Evolutionary conservation across 2,797 vertebrate genomes (phyloP).

Genomic region (Mareca penelope): DNA sequence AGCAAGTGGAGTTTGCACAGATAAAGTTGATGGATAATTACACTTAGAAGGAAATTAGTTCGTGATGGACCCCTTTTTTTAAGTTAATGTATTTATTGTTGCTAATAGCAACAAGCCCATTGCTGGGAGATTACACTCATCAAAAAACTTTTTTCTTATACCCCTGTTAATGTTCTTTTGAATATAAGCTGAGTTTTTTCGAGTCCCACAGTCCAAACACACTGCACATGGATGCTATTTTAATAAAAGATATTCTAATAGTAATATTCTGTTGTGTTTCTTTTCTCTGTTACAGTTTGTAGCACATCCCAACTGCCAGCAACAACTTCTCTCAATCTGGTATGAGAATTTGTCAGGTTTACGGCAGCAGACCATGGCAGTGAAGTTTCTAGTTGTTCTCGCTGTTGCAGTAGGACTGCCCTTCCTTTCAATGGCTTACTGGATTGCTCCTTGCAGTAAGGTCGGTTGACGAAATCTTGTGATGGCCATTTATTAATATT

Average conservation of each 20-base stretch:
- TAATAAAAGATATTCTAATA: background rate
- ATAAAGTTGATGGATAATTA: background rate
- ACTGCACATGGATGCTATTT: background rate
- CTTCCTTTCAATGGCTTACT: constrained; percentile 91
- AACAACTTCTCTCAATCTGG: constrained; percentile 98
- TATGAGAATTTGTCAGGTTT: constrained; percentile 94
- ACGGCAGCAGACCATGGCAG: constrained; percentile 92
- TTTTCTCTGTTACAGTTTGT: constrained; percentile 86
- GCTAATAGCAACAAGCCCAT: background rate
- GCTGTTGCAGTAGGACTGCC: constrained; percentile 91
- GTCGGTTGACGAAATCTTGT: constrained; percentile 74
- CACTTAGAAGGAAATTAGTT: background rate
- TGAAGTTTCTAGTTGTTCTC: constrained; percentile 94
- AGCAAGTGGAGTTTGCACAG: background rate
- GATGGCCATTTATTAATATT: background rate
- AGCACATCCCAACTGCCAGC: constrained; percentile 98
- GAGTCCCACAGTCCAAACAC: background rate
- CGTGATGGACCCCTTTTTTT: background rate
- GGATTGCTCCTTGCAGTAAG: constrained; percentile 95
- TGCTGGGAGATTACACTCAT: background rate
- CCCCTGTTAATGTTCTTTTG: background rate
- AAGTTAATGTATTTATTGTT: background rate
- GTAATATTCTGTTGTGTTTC: background rate
- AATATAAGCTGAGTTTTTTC: background rate
- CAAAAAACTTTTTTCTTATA: background rate